Conservation (phyloP, 2,113 vertebrate genomes). For the Asarcornis scutulata region DNA sequence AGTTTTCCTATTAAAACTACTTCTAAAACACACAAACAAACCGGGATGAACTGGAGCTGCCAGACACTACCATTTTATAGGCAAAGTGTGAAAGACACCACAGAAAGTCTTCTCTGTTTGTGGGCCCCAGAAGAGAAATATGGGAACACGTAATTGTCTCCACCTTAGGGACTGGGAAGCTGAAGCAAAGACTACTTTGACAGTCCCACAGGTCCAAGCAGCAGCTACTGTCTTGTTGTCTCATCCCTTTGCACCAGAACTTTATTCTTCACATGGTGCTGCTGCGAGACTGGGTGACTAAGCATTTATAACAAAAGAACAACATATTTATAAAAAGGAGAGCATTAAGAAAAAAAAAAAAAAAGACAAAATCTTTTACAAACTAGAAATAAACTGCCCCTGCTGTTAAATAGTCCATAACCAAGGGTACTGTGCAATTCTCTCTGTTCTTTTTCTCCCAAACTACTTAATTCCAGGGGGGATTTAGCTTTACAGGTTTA, state of each 20-base stretch:
- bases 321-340: background rate
- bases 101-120: background rate
- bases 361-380: background rate
- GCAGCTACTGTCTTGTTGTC: background rate
- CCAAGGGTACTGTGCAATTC: background rate
- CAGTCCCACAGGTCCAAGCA: background rate
- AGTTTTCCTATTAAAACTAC: background rate
- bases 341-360: background rate
- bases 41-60: background rate
- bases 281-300: background rate
- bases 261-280: background rate
- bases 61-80: background rate
- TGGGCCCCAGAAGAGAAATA: background rate
- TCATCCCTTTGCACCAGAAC: background rate
- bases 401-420: background rate
- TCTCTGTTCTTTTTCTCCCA: background rate
- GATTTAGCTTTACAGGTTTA: conserved; percentile 1
- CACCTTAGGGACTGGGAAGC: background rate
- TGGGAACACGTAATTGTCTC: background rate
- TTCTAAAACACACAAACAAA: background rate
- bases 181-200: background rate
- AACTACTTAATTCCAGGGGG: background rate
- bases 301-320: background rate
- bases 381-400: background rate
- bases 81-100: background rate